Evolutionary conservation across 2,888 invertebrate species (phyloP), one percentile per base, ranked within the genome.

Genomic region (Apotomis turbidana): DNA sequence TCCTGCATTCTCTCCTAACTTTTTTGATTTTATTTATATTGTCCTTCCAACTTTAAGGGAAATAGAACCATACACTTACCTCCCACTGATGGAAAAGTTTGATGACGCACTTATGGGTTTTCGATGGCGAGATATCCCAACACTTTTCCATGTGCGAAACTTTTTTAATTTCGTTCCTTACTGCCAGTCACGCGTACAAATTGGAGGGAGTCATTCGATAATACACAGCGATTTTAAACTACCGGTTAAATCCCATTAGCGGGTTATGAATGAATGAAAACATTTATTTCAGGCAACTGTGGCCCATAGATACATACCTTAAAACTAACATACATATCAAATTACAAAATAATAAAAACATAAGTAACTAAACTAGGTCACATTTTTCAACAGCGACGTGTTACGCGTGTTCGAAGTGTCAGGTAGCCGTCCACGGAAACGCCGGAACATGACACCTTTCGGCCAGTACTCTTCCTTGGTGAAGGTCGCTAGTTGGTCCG

Each of bases 111-210:
- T 69, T 62, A 70, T 57, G 57, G 62, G 55, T 57, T 55, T 68
- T 52, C 61, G 41, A 62, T 62, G 12, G 69, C 69, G 62, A 12
- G 27, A 61, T n/a, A 49, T 61, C 46, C 36, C 54, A 44, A 51
- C 57, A 41, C 41, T 71, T 61, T 67, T 13, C 57, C 57, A 38
- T 49, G 46, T 55, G 10, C 44, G 27, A 27, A 72, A 72, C 68
- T 72, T 72, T 63, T 58, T 68, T 68, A 72, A 72, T 72, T 68
- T 68, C 68, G 68, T 62, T 54, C n/a, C 63, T 54, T 55, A 58
- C 57, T 67, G 66, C 68, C 62, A 72, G 72, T 72, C 68, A 72
- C 63, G 68, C 52, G 54, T 63, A 57, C 12, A 72, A 72, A 68
- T 72, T 72, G 72, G 9, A 9, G 10, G 9, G 2, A 6, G 9